Base-by-base conservation (phyloP, 2,113 vertebrate species). In the Sisor rabdophorus region DNA sequence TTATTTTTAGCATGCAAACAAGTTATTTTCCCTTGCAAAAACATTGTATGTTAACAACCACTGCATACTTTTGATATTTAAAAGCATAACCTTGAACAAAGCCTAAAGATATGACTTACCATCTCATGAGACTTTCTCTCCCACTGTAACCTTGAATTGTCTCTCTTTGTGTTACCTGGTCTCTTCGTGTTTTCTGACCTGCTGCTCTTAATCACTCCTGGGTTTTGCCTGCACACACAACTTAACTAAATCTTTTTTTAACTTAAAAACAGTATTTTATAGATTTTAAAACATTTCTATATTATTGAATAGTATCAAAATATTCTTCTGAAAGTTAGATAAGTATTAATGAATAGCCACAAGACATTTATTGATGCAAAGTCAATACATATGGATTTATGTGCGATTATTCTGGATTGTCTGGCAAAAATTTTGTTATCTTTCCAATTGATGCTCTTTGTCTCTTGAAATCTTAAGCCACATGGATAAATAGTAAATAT, bases 401-500 rank as follows among this genome's bases (percentile, higher is more conserved):
- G 80, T 65, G 54, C 52, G 60, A 65, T 59, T 73, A 48, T 80
- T 67, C 56, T 36, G 59, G 60, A 56, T 24, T 36, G 50, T 61
- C 10, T 58, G 55, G 54, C 40, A 28, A 67, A 52, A 71, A 76
- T 56, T 54, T 47, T 52, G 59, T 79, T 56, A 69, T 79, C 68
- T 79, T 77, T 69, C 61, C 54, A 73, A 77, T 68, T 20, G 55
- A 20, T 44, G 44, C 83, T 79, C 83, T 85, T 79, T 85, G 83
- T 80, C 77, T 48, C 26, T 53, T 56, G 56, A 79, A 71, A 65
- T 61, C 48, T 53, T 3, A 44, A 52, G 55, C 71, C 28, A 56
- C 79, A 75, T 79, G 73, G 71, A 71, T 79, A 22, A 71, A 76
- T 70, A 74, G 72, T 26, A 65, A 83, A 81, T 83, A 78, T 79